Evolutionary conservation across 2,113 vertebrate genomes (phyloP).

Genomic region (Anhinga rufa): DNA sequence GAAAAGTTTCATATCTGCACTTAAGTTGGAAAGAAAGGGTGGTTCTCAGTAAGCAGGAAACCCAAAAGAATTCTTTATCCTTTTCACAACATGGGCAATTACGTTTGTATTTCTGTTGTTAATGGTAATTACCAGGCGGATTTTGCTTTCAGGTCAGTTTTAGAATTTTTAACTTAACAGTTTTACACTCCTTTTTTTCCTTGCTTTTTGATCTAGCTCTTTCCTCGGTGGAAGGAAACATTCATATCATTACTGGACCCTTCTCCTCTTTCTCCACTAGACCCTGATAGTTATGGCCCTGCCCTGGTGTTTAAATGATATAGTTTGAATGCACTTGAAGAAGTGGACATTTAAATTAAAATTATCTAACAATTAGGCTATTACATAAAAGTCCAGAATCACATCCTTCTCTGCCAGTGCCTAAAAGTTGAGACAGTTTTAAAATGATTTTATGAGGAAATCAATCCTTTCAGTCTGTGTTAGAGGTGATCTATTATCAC

Average conservation of each 20-base stretch:
- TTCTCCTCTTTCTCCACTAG: neutral
- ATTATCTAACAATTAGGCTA: neutral
- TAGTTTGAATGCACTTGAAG: neutral
- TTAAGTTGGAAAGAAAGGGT: neutral
- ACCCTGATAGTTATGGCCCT: neutral
- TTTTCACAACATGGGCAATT: neutral
- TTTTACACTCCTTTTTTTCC: neutral
- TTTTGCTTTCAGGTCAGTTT: neutral
- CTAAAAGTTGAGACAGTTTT: neutral
- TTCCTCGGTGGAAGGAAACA: neutral
- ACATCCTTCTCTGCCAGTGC: neutral
- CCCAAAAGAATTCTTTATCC: neutral
- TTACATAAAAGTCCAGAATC: neutral
- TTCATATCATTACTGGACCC: neutral
- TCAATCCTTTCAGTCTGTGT: neutral
- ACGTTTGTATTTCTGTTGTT: neutral
- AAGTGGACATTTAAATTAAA: neutral
- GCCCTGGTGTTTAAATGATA: neutral
- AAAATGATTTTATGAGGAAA: neutral
- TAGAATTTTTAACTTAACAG: neutral
- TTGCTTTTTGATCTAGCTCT: neutral
- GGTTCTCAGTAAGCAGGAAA: neutral
- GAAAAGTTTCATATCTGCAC: neutral
- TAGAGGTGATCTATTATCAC: neutral
- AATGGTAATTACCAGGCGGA: neutral